These are phyloP conservation scores for Ectropis crepuscularia DNA, from an alignment of 2,888 invertebrate genomes.

Conservation along the genomic window DNA sequence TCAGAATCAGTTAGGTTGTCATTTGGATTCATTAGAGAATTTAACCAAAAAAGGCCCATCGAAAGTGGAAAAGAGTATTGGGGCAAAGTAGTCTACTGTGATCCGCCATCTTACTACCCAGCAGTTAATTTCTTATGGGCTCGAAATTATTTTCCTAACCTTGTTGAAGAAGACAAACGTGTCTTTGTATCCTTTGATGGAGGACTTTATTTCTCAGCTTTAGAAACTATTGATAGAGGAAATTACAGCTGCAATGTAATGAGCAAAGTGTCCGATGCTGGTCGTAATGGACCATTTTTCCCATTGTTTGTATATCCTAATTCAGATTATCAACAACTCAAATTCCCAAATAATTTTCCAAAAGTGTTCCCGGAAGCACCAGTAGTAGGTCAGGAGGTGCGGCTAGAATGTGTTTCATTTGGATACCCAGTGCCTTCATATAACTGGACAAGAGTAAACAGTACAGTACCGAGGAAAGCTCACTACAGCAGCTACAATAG, in stretches of 20 bases:
- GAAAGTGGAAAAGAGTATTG: slow-evolving; percentile 96
- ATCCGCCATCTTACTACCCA: slow-evolving; percentile 96
- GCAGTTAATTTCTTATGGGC: slow-evolving; percentile 96
- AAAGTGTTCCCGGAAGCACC: slow-evolving; percentile 98
- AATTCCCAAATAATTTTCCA: slow-evolving; percentile 97
- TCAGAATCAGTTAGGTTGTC: slow-evolving; percentile 95
- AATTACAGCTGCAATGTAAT: slow-evolving; percentile 97
- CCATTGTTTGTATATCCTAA: slow-evolving; percentile 92
- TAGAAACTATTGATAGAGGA: slow-evolving; percentile 95
- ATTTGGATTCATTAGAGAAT: slow-evolving; percentile 96
- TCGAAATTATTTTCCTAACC: slow-evolving; percentile 94
- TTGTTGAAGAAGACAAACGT: slow-evolving; percentile 96
- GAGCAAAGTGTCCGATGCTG: slow-evolving; percentile 93
- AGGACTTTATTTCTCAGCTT: slow-evolving; percentile 96
- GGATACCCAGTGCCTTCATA: slow-evolving; percentile 97
- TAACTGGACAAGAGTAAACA: slow-evolving; percentile 94
- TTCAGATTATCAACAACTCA: slow-evolving; percentile 95
- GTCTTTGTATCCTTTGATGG: slow-evolving; percentile 98
- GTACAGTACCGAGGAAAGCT: slow-evolving; percentile 90
- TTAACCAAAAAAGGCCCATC: slow-evolving; percentile 93
- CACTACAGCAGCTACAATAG: slow-evolving; percentile 91
- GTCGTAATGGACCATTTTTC: slow-evolving; percentile 96
- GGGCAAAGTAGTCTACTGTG: slow-evolving; percentile 96
- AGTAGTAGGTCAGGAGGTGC: slow-evolving; percentile 94
- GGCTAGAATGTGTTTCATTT: slow-evolving; percentile 97